phyloP scores from a whole-genome alignment of 2,888 invertebrate genomes.

The Tholera decimalis region DNA sequence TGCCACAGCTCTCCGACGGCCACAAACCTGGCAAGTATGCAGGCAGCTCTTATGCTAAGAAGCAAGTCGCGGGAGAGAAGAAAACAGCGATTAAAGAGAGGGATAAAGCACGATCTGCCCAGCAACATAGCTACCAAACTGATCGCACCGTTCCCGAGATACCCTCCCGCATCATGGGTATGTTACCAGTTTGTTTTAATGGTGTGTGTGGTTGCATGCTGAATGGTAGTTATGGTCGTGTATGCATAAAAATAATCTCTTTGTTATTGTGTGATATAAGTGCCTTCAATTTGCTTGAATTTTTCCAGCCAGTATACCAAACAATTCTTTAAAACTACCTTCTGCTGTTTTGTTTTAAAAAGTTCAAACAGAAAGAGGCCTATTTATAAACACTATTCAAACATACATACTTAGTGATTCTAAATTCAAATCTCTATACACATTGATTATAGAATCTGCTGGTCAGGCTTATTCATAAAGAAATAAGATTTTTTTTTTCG shows the following conservation, averaged over 20 bases:
- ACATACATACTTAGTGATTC: no score
- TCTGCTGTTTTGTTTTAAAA: not conserved
- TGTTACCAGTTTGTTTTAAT: slow-evolving; percentile 71
- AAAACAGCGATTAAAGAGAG: slow-evolving; percentile 94
- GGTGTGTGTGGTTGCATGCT: slow-evolving; percentile 65
- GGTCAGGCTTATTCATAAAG: no score
- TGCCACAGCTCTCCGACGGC: slow-evolving; percentile 77
- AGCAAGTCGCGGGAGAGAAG: slow-evolving; percentile 96
- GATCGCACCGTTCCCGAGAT: slow-evolving; percentile 97
- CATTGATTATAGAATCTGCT: no score
- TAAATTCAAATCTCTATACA: no score
- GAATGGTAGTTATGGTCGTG: slow-evolving; percentile 44
- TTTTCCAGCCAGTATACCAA: not conserved
- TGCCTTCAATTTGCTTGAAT: slow-evolving; percentile 2
- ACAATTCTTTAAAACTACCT: not conserved
- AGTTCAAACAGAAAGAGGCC: no score
- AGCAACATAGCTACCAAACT: slow-evolving; percentile 97
- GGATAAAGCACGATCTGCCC: slow-evolving; percentile 95
- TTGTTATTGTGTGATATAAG: slow-evolving; percentile 5
- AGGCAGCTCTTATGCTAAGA: slow-evolving; percentile 98
- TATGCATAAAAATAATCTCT: slow-evolving; percentile 3
- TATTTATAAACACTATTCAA: no score
- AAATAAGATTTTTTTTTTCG: no score
- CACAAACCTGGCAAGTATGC: slow-evolving; percentile 94
- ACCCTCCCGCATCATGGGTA: slow-evolving; percentile 96